Percentiles rank a stretch among this genome's conserved stretches.
Conservation (phyloP, 2,113 vertebrate genomes). For the Sterrhoptilus dennistouni region DNA sequence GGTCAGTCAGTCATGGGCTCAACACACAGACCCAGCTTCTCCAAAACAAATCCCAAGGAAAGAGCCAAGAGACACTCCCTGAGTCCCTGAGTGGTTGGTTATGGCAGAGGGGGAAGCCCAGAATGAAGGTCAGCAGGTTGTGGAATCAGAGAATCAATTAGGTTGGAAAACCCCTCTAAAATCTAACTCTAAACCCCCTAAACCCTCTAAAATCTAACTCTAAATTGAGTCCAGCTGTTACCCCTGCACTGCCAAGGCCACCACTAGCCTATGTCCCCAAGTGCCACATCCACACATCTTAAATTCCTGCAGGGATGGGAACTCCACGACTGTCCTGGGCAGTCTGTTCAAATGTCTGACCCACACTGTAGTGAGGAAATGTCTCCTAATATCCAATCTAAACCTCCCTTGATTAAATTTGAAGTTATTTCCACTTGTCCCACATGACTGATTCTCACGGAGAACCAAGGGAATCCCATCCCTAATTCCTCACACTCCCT, state of each 20-base stretch:
- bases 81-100: neutral
- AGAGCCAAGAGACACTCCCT: neutral
- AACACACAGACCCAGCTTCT: neutral
- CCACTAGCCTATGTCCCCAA: neutral
- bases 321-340: no score
- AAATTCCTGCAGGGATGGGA: neutral
- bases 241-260: neutral
- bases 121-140: neutral
- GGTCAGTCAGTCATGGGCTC: neutral
- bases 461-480: neutral
- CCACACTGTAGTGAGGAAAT: neutral
- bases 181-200: no score
- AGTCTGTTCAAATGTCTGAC: neutral
- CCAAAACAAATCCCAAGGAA: neutral
- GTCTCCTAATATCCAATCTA: neutral
- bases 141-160: neutral
- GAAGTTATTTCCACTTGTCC: neutral
- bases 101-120: neutral
- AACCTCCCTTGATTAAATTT: neutral
- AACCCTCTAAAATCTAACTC: neutral
- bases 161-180: neutral
- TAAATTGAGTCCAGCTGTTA: neutral
- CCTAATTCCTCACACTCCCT: neutral
- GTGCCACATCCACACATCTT: neutral
- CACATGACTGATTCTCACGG: rapidly evolving